Evolutionary conservation across 2,113 vertebrate species (phyloP).

Genomic region (Onychostoma macrolepis): DNA sequence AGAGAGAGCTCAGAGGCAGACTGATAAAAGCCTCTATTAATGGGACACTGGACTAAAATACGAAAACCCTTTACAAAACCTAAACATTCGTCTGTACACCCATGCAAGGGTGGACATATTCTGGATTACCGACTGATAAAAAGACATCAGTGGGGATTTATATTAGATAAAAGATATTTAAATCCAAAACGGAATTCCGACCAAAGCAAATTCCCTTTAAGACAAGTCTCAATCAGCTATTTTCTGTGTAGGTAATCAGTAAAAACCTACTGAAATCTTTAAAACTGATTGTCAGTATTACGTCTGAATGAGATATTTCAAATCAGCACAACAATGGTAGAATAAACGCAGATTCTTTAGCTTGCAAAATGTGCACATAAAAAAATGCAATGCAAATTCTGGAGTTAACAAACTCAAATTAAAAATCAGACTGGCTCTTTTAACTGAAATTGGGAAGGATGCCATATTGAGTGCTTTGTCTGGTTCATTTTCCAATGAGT

Average conservation of each 20-base stretch:
- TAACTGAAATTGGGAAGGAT: not conserved
- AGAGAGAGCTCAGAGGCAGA: not conserved
- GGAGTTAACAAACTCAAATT: not conserved
- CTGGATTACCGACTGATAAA: not conserved
- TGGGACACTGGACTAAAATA: slow-evolving; percentile 23
- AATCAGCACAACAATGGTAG: not conserved
- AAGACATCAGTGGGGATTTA: not conserved
- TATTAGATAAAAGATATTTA: not conserved
- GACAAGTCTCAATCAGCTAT: not conserved
- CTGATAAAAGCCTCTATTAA: slow-evolving; percentile 4
- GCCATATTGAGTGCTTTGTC: not conserved
- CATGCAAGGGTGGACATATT: not conserved
- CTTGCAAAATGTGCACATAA: not conserved
- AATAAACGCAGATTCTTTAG: not conserved
- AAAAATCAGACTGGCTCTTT: slow-evolving; percentile 1
- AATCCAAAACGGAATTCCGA: not conserved
- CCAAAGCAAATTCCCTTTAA: not conserved
- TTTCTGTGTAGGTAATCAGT: not conserved
- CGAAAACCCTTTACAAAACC: not conserved
- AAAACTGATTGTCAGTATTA: not conserved
- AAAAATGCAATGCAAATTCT: not conserved
- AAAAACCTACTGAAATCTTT: not conserved
- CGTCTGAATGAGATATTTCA: not conserved
- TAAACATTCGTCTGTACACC: not conserved
- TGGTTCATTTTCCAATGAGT: not conserved